These are phyloP conservation scores for Enteromius radiatus DNA, from an alignment of 2,797 vertebrate species.

Conservation along the genomic window DNA sequence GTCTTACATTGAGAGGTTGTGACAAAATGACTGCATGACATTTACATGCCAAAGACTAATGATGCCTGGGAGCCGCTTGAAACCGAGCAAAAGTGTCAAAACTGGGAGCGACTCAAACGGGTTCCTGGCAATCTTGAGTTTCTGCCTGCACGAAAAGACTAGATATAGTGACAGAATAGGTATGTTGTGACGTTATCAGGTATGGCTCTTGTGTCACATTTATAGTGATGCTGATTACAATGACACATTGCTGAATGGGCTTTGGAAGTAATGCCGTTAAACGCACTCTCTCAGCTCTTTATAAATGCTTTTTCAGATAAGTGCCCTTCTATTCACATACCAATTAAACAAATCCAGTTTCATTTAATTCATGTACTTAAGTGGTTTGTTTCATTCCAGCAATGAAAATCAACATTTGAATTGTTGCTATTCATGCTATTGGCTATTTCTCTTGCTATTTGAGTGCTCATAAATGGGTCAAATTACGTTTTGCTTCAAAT, in stretches of 20 bases:
- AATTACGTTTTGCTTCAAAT: background rate
- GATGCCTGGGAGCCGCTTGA: constrained; percentile 17
- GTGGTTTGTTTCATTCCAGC: background rate
- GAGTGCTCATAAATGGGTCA: background rate
- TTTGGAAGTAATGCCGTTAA: background rate
- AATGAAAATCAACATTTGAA: background rate
- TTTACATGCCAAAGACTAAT: constrained; percentile 36
- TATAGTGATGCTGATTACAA: background rate
- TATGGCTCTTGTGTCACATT: background rate
- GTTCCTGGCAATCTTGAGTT: constrained; percentile 2
- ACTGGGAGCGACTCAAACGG: background rate
- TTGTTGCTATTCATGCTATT: background rate
- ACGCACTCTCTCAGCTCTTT: background rate
- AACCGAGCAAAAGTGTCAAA: constrained; percentile 11
- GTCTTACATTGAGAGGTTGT: constrained; percentile 14
- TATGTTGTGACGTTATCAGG: background rate
- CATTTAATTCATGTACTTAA: background rate
- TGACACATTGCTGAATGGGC: background rate
- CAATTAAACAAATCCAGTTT: background rate
- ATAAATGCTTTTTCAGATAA: background rate
- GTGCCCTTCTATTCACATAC: background rate
- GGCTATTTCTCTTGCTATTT: background rate
- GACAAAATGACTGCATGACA: constrained; percentile 13
- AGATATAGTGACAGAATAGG: background rate
- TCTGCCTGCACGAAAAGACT: background rate